Percentiles rank a stretch among this genome's conserved stretches.
Evolutionary conservation across 2,113 vertebrate species (phyloP).

Genomic region (Sus scrofa): DNA sequence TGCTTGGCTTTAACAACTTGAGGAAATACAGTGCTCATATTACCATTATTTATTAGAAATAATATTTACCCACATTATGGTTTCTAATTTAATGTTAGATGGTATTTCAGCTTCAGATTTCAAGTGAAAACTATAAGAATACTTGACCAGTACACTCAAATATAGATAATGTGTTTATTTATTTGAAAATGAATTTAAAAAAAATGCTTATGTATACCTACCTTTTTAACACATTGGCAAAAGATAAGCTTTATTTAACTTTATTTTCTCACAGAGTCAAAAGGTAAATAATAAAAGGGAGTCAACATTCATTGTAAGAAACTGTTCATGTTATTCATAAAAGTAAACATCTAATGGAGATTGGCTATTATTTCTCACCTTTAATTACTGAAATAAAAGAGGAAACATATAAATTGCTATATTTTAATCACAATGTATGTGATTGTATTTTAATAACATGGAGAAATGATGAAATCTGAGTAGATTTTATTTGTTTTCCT

Average conservation of each 20-base stretch:
- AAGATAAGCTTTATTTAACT: not conserved
- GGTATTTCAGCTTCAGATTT: not conserved
- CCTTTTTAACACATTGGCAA: not conserved
- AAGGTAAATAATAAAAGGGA: not conserved
- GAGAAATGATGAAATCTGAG: not conserved
- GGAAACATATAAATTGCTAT: not conserved
- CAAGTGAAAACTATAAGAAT: not conserved
- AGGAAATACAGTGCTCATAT: not conserved
- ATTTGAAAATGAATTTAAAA: constrained; percentile 5
- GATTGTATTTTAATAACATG: not conserved
- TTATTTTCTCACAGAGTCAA: not conserved
- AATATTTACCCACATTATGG: not conserved
- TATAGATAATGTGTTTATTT: not conserved
- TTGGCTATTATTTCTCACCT: not conserved
- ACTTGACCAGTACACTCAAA: not conserved
- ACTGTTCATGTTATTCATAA: not conserved
- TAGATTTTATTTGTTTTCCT: constrained; percentile 26
- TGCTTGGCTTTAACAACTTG: not conserved
- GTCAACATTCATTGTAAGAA: not conserved
- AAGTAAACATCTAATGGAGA: not conserved
- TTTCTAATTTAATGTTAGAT: constrained; percentile 1
- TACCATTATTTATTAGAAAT: not conserved
- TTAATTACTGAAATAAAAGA: not conserved
- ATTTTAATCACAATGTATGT: not conserved
- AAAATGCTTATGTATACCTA: not conserved